Conservation (phyloP, 1,140 invertebrate genomes). For the Drusus annulatus region DNA sequence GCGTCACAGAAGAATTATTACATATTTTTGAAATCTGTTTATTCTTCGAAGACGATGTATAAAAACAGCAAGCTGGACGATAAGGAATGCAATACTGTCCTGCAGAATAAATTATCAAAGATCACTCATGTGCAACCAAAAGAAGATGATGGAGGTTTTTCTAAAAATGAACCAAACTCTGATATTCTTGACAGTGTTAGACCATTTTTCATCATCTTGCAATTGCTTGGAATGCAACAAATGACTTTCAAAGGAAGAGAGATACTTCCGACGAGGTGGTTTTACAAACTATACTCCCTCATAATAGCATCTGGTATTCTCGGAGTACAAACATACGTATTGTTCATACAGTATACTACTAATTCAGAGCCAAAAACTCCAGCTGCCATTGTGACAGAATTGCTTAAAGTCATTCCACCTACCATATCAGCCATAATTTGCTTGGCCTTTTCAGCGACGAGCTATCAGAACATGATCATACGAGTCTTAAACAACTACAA, state of each 20-base stretch:
- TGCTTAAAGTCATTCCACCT: constrained; percentile 45
- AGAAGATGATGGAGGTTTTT: not conserved
- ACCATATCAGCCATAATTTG: constrained; percentile 42
- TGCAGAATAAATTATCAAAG: constrained; percentile 49
- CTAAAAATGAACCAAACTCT: constrained; percentile 7
- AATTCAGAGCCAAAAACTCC: not conserved
- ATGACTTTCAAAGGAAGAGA: constrained; percentile 42
- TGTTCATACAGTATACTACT: constrained; percentile 14
- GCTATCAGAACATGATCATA: constrained; percentile 51
- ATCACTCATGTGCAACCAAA: constrained; percentile 48
- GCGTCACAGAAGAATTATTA: not conserved
- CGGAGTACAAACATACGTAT: constrained; percentile 12
- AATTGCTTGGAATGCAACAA: constrained; percentile 51
- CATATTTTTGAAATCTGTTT: not conserved
- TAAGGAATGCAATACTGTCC: constrained; percentile 36
- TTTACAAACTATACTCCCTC: constrained; percentile 42
- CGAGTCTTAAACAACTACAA: constrained; percentile 53
- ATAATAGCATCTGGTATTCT: constrained; percentile 40
- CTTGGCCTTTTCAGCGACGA: constrained; percentile 48
- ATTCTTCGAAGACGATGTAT: not conserved
- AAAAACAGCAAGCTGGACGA: constrained; percentile 30
- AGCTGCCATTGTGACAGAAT: constrained; percentile 39
- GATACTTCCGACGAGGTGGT: not conserved
- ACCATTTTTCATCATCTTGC: constrained; percentile 47
- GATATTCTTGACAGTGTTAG: constrained; percentile 48